Evolutionary conservation across 2,888 invertebrate genomes (phyloP), one percentile per base, ranked within the genome.

Genomic region (Pardosa pseudoannulata): DNA sequence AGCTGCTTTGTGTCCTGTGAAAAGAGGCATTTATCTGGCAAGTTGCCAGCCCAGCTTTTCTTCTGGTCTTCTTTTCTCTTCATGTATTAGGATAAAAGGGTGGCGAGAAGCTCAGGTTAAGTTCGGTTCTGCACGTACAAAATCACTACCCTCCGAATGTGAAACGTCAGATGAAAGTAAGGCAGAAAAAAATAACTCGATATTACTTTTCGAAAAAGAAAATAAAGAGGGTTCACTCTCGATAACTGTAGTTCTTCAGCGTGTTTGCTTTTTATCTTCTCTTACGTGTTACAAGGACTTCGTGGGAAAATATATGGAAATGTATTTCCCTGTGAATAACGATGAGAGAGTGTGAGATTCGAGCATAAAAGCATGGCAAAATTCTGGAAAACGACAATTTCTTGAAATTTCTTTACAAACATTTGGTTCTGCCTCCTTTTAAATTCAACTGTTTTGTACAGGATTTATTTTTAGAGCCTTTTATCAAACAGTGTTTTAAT

Each of bases 271-370:
- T 28, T 71, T 67, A 39, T 29, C 36, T 67, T 56, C 36, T 27
- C 5, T 62, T 62, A 23, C 62, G 62, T 62, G 62, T 27, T 62
- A 2, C 23, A 19, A 23, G 27, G 36, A 50, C 19, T 50, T 67
- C 80, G 81, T 74, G 70, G 62, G 81, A 81, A 72, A 81, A 81
- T 73, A 28, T 80, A 81, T 81, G 81, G 41, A 81, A 81, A 81
- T 75, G 75, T 62, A 41, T 56, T 36, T 75, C 41, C n/a, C 74
- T 75, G 32, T 81, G 81, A 79, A 81, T 81, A 81, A 81, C 74
- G 75, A 73, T 80, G 73, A 73, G 50, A 46, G n/a, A 41, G 28
- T n/a, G 67, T 80, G 50, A 32, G 39, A 19, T 27, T 56, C n/a
- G 36, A 62, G 31, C 19, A 23, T 75, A 75, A 70, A 71, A 29